These are phyloP conservation scores for Malthinus flaveolus DNA, from an alignment of 2,888 invertebrate genomes.

Conservation along the genomic window DNA sequence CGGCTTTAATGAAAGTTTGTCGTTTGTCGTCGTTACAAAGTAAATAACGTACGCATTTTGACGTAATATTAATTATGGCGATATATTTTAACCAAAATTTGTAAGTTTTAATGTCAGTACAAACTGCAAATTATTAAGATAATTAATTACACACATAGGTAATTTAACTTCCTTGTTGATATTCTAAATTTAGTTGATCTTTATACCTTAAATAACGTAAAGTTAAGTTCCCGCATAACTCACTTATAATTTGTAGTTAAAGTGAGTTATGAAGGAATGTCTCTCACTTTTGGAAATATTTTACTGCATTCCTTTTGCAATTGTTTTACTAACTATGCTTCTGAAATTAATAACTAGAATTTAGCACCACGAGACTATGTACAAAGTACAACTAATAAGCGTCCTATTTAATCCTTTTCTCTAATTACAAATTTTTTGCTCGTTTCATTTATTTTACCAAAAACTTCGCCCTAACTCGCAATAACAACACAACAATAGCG, in stretches of 20 bases:
- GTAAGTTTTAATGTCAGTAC: slow-evolving; percentile 10
- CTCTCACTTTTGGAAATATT: slow-evolving; percentile 25
- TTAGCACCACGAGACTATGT: not conserved
- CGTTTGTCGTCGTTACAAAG: slow-evolving; percentile 1
- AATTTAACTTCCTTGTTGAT: slow-evolving; percentile 10
- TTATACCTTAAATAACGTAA: slow-evolving; percentile 17
- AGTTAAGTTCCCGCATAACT: slow-evolving; percentile 11
- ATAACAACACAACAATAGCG: too few species aligned
- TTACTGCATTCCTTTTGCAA: slow-evolving; percentile 20
- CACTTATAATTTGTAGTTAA: slow-evolving; percentile 20
- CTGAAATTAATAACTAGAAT: slow-evolving; percentile 19
- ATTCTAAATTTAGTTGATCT: not conserved
- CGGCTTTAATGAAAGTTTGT: too few species aligned
- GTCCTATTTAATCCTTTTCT: too few species aligned
- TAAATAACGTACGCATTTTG: slow-evolving; percentile 18
- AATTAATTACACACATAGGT: slow-evolving; percentile 7
- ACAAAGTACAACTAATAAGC: too few species aligned
- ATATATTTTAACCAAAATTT: slow-evolving; percentile 23
- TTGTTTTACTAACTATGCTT: slow-evolving; percentile 22
- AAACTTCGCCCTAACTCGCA: too few species aligned
- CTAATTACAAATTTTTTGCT: too few species aligned
- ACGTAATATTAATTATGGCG: slow-evolving; percentile 22
- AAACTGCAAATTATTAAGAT: slow-evolving; percentile 16
- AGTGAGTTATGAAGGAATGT: slow-evolving; percentile 30
- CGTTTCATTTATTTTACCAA: too few species aligned